Evolutionary conservation across 2,797 vertebrate genomes (phyloP).

Genomic region (Echiichthys vipera): DNA sequence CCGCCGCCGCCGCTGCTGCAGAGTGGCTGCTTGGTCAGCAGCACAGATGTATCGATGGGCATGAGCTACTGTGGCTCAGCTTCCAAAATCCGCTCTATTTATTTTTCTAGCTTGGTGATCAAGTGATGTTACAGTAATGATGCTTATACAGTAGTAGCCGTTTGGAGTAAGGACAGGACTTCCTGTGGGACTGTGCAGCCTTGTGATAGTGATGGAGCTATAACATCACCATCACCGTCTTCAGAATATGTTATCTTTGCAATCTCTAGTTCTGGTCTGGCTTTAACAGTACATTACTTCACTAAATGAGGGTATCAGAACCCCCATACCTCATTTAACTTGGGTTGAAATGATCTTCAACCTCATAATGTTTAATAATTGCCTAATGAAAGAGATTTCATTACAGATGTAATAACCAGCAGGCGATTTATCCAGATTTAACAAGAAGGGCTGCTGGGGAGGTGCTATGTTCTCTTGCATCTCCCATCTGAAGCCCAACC

Average conservation of each 20-base stretch:
- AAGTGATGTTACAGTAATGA: slow-evolving; percentile 48
- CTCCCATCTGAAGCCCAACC: slow-evolving; percentile 42
- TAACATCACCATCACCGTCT: slow-evolving; percentile 16
- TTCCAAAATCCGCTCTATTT: slow-evolving; percentile 45
- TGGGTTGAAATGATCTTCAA: slow-evolving; percentile 1
- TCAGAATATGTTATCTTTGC: slow-evolving; percentile 32
- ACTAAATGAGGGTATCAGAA: slow-evolving; percentile 5
- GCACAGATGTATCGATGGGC: slow-evolving; percentile 60
- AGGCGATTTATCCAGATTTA: slow-evolving; percentile 39
- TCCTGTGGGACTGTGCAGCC: slow-evolving; percentile 31
- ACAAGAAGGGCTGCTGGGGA: slow-evolving; percentile 9
- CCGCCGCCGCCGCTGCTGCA: slow-evolving; percentile 59
- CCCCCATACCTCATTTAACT: not conserved
- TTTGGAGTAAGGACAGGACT: slow-evolving; percentile 28
- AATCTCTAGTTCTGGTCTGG: slow-evolving; percentile 30
- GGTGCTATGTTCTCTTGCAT: slow-evolving; percentile 29
- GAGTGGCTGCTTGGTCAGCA: slow-evolving; percentile 76
- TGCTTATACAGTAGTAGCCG: slow-evolving; percentile 38
- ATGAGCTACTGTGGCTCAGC: slow-evolving; percentile 48
- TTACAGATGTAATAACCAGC: slow-evolving; percentile 35
- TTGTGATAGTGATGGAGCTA: slow-evolving; percentile 12
- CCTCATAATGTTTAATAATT: slow-evolving; percentile 18
- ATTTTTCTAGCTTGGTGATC: slow-evolving; percentile 41
- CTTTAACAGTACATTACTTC: slow-evolving; percentile 13
- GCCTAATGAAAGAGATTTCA: slow-evolving; percentile 28